Evolutionary conservation across 2,113 vertebrate species (phyloP).

Genomic region (Dipodomys stephensi): DNA sequence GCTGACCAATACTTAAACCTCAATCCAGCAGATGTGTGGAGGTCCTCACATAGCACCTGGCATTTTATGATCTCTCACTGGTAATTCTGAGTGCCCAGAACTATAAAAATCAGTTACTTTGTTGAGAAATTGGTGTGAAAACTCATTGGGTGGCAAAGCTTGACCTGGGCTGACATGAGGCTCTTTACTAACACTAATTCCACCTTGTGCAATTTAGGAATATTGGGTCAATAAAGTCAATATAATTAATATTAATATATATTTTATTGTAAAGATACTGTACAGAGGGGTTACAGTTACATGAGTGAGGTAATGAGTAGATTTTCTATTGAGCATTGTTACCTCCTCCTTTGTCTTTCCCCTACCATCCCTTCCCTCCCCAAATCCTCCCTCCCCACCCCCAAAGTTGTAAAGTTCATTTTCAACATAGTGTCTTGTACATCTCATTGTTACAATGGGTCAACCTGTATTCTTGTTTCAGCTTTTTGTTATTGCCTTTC

Average conservation of each 20-base stretch:
- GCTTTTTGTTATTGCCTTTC: no score
- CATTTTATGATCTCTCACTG: background rate
- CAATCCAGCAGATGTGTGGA: background rate
- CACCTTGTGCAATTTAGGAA: slow-evolving; percentile 36
- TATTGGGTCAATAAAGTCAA: slow-evolving; percentile 10
- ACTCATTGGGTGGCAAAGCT: background rate
- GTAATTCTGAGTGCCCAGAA: background rate
- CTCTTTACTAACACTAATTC: slow-evolving; percentile 6
- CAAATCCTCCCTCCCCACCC: no score
- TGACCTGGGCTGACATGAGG: background rate
- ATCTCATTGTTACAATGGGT: no score
- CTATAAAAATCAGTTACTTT: background rate
- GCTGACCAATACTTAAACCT: background rate
- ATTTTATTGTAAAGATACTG: no score
- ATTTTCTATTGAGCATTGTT: no score
- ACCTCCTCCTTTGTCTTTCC: no score
- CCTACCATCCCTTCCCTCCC: no score
- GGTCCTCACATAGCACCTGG: background rate
- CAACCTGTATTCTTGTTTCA: no score
- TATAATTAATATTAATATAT: background rate
- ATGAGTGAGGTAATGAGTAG: no score
- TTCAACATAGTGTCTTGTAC: no score
- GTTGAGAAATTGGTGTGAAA: background rate
- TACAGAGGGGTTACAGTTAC: no score
- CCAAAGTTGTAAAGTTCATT: no score